Evolutionary conservation across 2,797 vertebrate species (phyloP), one percentile per base, ranked within the genome.

Genomic region (Arnoldichthys spilopterus): DNA sequence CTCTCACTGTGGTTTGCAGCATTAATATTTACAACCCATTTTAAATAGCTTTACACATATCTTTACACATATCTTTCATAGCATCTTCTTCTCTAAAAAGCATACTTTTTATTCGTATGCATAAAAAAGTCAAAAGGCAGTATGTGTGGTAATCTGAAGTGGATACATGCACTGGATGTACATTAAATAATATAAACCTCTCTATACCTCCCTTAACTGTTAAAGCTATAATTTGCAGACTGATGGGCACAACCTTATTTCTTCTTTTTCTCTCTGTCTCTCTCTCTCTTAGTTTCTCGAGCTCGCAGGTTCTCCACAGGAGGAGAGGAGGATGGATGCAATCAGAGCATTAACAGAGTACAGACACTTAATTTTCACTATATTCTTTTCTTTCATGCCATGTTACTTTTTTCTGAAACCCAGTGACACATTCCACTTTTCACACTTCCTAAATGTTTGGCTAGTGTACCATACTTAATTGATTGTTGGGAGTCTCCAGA

Each of bases 311-410:
- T 97, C 91, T 99, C 97, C 0, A 96, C 97, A 0, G 98, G 97
- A 77, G 96, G 96, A 0, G 96, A 99, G 72, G 98, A 98, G 70
- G 96, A 99, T 0, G 94, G 95, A 13, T 98, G 96, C 81, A 96
- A 95, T 87, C 95, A 96, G 69, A 96, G 96, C 79, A 94, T 97
- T 90, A 96, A 97, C 89, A 96, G 92, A 90, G 98, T 99, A 86
- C 30, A 81, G 80, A 80, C 86, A 66, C 87, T 43, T 37, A 59
- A 13, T 58, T 72, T 6, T 77, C 30, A 81, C 51, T 62, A 20
- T 59, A 28, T 76, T 54, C 18, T 20, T 56, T 22, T 45, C 37
- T 45, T 26, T 24, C 7, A 8, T 5, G 11, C 2, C n/a, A 6
- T 22, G 4, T 12, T 15, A 28, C 2, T 28, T 13, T 26, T 12